Evolutionary conservation across 2,888 invertebrate genomes (phyloP).

Genomic region (Loripinus fragilis): DNA sequence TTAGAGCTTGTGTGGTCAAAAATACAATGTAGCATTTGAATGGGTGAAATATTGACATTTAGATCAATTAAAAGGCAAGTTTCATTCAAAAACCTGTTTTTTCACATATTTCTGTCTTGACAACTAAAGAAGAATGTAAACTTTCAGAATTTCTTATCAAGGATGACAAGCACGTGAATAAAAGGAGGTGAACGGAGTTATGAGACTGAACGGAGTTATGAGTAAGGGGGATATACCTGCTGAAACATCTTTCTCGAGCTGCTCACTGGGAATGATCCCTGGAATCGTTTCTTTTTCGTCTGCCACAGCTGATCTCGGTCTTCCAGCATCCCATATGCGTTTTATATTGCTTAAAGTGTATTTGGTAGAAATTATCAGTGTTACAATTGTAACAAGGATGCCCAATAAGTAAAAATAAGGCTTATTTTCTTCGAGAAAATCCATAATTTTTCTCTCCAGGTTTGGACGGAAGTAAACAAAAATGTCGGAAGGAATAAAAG

Average conservation of each 20-base stretch:
- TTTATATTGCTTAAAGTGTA: slow-evolving; percentile 62
- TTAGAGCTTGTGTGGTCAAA: no score
- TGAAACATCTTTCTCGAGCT: background rate
- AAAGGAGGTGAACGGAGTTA: no score
- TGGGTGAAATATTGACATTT: no score
- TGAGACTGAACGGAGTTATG: no score
- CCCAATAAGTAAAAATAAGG: slow-evolving; percentile 21
- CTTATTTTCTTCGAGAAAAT: slow-evolving; percentile 24
- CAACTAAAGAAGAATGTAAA: no score
- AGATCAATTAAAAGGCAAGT: no score
- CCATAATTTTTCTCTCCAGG: slow-evolving; percentile 15
- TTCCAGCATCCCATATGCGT: slow-evolving; percentile 56
- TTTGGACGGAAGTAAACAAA: background rate
- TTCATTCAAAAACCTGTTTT: no score
- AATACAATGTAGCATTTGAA: no score
- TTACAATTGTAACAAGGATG: slow-evolving; percentile 51
- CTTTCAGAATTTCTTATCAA: no score
- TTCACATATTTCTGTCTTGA: no score
- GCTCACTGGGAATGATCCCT: background rate
- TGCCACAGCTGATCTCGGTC: slow-evolving; percentile 19
- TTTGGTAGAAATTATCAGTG: slow-evolving; percentile 54
- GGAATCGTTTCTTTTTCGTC: background rate
- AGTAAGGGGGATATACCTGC: background rate
- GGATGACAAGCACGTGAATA: no score
- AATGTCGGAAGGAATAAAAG: no score